These are phyloP conservation scores for Tipula vernalis DNA, from an alignment of 2,888 invertebrate species.

Conservation along the genomic window DNA sequence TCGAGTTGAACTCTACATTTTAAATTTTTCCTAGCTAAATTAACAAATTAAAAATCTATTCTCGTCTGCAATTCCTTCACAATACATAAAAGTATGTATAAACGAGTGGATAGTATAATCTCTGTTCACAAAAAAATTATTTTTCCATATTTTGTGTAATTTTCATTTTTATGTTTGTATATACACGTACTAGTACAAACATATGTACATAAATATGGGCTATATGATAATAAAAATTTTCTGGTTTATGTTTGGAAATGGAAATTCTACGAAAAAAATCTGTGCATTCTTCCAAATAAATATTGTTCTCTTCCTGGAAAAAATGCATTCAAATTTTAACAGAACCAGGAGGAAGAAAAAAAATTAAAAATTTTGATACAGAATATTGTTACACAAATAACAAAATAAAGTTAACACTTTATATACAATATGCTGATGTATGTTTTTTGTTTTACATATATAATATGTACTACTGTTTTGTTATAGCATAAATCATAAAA, in stretches of 20 bases:
- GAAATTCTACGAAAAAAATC: background rate
- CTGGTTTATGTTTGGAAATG: background rate
- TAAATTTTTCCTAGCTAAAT: too few relatives aligned
- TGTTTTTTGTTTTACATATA: background rate
- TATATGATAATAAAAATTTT: background rate
- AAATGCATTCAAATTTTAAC: background rate
- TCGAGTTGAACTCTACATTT: background rate
- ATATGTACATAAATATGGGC: background rate
- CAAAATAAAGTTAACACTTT: background rate
- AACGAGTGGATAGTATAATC: too few relatives aligned
- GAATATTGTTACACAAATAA: background rate
- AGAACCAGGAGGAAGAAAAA: background rate
- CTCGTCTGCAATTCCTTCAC: background rate
- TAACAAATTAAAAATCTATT: background rate
- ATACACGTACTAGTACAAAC: background rate
- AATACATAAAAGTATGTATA: background rate
- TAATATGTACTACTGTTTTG: background rate
- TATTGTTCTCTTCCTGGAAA: constrained; percentile 1
- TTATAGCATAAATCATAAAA: background rate
- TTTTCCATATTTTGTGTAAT: background rate
- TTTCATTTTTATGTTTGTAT: background rate
- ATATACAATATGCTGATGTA: background rate
- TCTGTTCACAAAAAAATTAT: background rate
- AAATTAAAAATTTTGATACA: background rate
- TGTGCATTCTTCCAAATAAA: constrained; percentile 9